These are phyloP conservation scores for Morpho achilles DNA, from an alignment of 2,888 invertebrate genomes.

Conservation along the genomic window DNA sequence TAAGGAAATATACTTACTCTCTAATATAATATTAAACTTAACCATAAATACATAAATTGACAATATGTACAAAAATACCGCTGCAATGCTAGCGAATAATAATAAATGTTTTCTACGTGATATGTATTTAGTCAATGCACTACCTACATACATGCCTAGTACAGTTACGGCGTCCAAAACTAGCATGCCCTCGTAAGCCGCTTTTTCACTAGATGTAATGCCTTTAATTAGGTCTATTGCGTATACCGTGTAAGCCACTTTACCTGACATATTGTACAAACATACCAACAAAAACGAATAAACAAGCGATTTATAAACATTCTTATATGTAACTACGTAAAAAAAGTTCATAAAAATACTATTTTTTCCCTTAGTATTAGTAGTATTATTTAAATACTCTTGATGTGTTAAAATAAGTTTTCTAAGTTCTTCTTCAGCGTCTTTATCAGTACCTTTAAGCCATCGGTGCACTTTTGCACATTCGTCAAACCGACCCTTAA, in stretches of 20 bases:
- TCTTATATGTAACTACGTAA: constrained; percentile 4
- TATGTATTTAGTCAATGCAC: constrained; percentile 27
- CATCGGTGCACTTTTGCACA: constrained; percentile 25
- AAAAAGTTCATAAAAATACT: neutral
- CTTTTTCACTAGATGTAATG: constrained; percentile 12
- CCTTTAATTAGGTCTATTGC: constrained; percentile 19
- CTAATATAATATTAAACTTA: neutral
- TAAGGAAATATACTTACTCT: constrained; percentile 11
- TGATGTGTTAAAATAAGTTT: constrained; percentile 17
- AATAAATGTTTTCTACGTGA: constrained; percentile 36
- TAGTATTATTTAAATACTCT: constrained; percentile 10
- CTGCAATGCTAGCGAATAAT: neutral
- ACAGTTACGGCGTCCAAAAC: constrained; percentile 25
- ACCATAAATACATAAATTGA: constrained; percentile 10
- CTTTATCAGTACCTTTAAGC: constrained; percentile 21
- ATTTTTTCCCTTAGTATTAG: neutral
- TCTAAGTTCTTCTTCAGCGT: constrained; percentile 23
- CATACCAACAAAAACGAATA: constrained; percentile 3
- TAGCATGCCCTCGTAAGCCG: constrained; percentile 17
- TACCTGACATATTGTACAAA: constrained; percentile 13
- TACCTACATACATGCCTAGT: constrained; percentile 36
- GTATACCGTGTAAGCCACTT: constrained; percentile 6
- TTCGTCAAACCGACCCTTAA: constrained; percentile 23
- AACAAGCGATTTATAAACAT: constrained; percentile 20
- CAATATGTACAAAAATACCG: constrained; percentile 3